A percentile compares a stretch with the other conserved stretches of the same genome.
phyloP scores from a whole-genome alignment of 2,888 invertebrate genomes.

The Hermodice carunculata region DNA sequence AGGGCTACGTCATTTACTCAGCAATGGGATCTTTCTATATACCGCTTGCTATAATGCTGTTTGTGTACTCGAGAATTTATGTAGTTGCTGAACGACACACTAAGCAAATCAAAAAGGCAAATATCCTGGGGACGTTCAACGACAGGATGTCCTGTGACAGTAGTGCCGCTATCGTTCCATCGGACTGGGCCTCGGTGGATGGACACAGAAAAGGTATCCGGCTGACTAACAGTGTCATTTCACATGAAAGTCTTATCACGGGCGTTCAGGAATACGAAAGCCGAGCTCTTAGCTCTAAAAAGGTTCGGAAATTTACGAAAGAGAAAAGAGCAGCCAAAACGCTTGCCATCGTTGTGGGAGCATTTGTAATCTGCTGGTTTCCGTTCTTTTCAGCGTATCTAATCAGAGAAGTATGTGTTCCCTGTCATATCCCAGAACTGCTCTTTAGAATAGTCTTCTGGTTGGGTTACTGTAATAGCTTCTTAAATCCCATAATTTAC shows the following conservation, averaged over 20 bases:
- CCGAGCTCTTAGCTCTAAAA: constrained; percentile 4
- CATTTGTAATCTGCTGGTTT: constrained; percentile 88
- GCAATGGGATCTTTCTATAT: too few relatives aligned
- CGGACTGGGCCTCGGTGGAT: not conserved
- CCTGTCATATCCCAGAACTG: constrained; percentile 69
- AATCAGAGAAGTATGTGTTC: constrained; percentile 82
- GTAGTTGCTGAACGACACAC: constrained; percentile 32
- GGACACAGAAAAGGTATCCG: not conserved
- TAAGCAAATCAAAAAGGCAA: constrained; percentile 20
- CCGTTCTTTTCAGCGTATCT: constrained; percentile 88
- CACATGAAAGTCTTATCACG: constrained; percentile 7
- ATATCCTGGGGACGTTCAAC: not conserved
- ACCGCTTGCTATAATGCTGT: too few relatives aligned
- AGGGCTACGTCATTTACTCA: too few relatives aligned
- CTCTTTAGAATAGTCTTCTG: constrained; percentile 85
- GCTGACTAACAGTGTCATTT: not conserved
- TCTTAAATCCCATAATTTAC: constrained; percentile 90
- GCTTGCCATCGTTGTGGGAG: constrained; percentile 86
- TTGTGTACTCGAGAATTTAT: too few relatives aligned
- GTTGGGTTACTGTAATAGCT: constrained; percentile 90
- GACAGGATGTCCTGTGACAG: not conserved
- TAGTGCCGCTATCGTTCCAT: not conserved
- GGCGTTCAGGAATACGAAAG: constrained; percentile 1
- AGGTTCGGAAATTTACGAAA: constrained; percentile 62
- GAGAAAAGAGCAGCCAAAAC: constrained; percentile 91